Conservation (phyloP, 1,140 invertebrate genomes). For the Drosophila baimaii region DNA sequence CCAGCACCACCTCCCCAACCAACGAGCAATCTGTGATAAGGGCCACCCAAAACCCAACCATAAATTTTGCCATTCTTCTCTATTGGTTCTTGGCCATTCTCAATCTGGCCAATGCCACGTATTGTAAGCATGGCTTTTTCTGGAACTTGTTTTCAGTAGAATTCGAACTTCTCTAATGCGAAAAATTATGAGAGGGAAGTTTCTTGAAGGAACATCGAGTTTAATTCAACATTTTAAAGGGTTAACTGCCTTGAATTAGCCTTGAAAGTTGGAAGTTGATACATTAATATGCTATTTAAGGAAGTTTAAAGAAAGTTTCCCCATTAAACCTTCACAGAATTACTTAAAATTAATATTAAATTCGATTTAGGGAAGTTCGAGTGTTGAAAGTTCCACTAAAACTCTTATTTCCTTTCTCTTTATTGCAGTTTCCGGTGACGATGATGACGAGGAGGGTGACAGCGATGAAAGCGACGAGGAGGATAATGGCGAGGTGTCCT, state of each 20-base stretch:
- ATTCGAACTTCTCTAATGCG: conserved; percentile 38
- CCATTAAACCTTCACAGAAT: neutral
- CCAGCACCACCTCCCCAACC: neutral
- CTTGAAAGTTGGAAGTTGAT: neutral
- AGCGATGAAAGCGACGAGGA: conserved; percentile 86
- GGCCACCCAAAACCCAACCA: conserved; percentile 29
- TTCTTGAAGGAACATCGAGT: neutral
- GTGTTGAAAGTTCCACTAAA: neutral
- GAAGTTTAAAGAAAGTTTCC: neutral
- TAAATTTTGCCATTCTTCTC: conserved; percentile 74
- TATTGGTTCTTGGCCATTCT: conserved; percentile 84
- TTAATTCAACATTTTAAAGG: neutral
- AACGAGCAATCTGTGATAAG: conserved; percentile 48
- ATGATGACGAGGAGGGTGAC: conserved; percentile 85
- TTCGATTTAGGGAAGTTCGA: conserved; percentile 43
- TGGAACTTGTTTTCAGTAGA: conserved; percentile 3
- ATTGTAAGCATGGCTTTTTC: conserved; percentile 76
- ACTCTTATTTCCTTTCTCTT: conserved; percentile 2
- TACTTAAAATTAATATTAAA: neutral
- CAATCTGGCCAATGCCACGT: conserved; percentile 78
- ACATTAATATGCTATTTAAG: no score
- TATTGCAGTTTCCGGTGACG: conserved; percentile 86
- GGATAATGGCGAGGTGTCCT: conserved; percentile 85
- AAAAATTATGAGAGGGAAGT: neutral
- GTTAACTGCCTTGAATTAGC: neutral